Evolutionary conservation across 2,888 invertebrate species (phyloP).

Genomic region (Phorcus lineatus): DNA sequence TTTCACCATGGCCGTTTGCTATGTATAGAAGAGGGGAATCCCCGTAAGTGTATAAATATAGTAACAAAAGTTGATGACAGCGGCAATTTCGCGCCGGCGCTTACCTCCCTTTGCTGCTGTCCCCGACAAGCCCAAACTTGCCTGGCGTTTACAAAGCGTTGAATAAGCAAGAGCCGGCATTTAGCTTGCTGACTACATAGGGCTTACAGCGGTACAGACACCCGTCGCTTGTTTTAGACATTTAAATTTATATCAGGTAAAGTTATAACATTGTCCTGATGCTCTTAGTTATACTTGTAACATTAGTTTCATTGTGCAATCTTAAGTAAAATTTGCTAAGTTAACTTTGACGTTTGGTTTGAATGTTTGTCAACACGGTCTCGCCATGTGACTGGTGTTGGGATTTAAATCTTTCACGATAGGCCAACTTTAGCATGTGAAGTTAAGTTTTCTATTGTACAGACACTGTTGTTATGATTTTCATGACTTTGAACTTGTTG

Average conservation of each 20-base stretch:
- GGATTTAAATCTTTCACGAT: background rate
- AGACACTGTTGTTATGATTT: too few relatives aligned
- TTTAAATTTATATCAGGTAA: background rate
- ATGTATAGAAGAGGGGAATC: conserved; percentile 9
- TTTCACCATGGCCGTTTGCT: background rate
- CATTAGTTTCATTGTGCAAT: background rate
- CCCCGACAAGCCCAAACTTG: background rate
- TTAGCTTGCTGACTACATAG: background rate
- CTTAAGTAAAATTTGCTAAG: too few relatives aligned
- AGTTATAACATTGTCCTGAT: background rate
- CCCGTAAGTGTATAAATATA: conserved; percentile 22
- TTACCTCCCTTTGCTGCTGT: conserved; percentile 18
- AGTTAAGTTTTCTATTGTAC: too few relatives aligned
- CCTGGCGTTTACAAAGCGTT: background rate
- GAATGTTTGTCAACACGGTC: background rate
- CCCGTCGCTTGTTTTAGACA: background rate
- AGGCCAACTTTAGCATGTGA: too few relatives aligned
- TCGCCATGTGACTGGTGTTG: background rate
- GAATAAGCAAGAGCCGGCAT: background rate
- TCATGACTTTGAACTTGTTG: too few relatives aligned
- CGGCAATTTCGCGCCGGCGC: background rate
- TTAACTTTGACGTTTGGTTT: background rate
- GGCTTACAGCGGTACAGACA: background rate
- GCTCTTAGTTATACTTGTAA: too few relatives aligned
- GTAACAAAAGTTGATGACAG: conserved; percentile 19